Evolutionary conservation across 2,888 invertebrate species (phyloP).

Genomic region (Calliopum simillimum): DNA sequence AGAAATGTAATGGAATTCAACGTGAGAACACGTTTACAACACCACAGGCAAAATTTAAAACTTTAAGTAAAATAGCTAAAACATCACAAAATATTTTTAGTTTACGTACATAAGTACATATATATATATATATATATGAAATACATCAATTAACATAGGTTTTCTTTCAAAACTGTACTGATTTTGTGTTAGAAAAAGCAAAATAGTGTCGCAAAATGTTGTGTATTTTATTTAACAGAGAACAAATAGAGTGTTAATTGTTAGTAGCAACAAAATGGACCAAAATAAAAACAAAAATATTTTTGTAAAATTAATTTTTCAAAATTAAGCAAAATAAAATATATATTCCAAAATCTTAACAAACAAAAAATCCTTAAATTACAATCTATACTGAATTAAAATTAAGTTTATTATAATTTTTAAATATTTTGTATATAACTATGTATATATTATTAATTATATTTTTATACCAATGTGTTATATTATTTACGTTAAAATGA

Average conservation of each 20-base stretch:
- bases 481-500: neutral
- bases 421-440: neutral
- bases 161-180: conserved; percentile 20
- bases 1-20: neutral
- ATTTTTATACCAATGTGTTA: conserved; percentile 17
- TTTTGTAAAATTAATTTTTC: neutral
- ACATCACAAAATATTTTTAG: conserved; percentile 45
- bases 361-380: neutral
- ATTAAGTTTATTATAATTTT: neutral
- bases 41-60: neutral
- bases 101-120: too few relatives aligned
- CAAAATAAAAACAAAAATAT: conserved; percentile 4
- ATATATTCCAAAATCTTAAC: neutral
- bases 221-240: conserved; percentile 17
- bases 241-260: conserved; percentile 4
- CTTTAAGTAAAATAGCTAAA: conserved; percentile 31
- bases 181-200: conserved; percentile 14
- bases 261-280: conserved; percentile 9
- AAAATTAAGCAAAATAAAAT: neutral
- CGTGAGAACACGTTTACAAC: neutral
- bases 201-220: conserved; percentile 9
- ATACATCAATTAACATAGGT: neutral
- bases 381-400: conserved; percentile 1
- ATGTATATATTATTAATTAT: neutral
- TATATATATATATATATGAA: neutral